Conservation (phyloP, 2,797 vertebrate species). For the Tolypeutes matacus region DNA sequence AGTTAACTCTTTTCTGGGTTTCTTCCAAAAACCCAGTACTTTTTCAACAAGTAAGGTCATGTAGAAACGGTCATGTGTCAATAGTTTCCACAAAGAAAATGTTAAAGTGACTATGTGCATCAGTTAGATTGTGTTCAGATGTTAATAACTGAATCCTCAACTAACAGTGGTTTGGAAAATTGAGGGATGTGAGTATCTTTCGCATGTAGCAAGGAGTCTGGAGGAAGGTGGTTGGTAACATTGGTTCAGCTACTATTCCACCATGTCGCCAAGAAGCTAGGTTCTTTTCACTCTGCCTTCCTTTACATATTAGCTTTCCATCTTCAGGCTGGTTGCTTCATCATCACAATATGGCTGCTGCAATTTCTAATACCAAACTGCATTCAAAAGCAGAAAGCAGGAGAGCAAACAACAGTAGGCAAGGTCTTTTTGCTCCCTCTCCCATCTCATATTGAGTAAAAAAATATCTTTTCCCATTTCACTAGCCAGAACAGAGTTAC, state of each 20-base stretch:
- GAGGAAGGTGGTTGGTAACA: background rate
- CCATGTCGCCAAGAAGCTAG: background rate
- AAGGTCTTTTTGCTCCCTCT: background rate
- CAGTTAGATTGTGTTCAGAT: slow-evolving; percentile 45
- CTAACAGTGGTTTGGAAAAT: slow-evolving; percentile 49
- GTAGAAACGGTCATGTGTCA: slow-evolving; percentile 22
- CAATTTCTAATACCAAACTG: slow-evolving; percentile 19
- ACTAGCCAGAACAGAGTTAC: slow-evolving; percentile 15
- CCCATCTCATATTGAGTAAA: slow-evolving; percentile 38
- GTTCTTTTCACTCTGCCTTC: slow-evolving; percentile 5
- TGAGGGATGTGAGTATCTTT: background rate
- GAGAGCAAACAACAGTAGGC: background rate
- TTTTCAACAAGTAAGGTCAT: slow-evolving; percentile 12
- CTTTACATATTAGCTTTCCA: slow-evolving; percentile 31
- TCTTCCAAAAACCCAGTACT: slow-evolving; percentile 38
- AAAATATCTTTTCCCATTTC: slow-evolving; percentile 40
- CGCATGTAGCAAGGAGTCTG: background rate
- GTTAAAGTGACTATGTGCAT: slow-evolving; percentile 1
- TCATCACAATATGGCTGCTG: background rate
- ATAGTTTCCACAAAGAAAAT: slow-evolving; percentile 59
- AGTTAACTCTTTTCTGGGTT: slow-evolving; percentile 31
- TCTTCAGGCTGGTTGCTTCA: background rate
- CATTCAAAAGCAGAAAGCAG: background rate
- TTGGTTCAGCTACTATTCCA: background rate
- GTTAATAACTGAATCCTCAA: slow-evolving; percentile 45